These are phyloP conservation scores for Phalanger gymnotis DNA, from an alignment of 2,797 vertebrate genomes.

Conservation along the genomic window DNA sequence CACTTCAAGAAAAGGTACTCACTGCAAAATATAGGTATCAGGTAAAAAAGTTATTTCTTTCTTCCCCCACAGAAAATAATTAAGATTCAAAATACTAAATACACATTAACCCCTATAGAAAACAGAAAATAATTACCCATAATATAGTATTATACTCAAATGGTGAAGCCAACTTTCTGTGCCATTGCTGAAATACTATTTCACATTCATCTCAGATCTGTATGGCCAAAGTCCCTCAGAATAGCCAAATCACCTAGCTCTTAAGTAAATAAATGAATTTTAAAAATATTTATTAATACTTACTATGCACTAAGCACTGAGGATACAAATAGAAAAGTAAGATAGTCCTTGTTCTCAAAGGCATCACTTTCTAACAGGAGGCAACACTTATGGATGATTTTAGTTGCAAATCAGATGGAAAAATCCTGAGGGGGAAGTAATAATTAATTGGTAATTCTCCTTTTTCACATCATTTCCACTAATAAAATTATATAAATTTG, in stretches of 20 bases:
- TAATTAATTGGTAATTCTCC: not conserved
- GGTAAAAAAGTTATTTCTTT: not conserved
- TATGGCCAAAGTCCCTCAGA: not conserved
- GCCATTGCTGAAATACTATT: not conserved
- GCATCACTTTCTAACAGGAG: not conserved
- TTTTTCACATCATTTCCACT: not conserved
- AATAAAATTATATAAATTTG: not conserved
- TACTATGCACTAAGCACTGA: not conserved
- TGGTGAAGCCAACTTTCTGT: not conserved
- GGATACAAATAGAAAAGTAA: not conserved
- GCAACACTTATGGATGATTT: not conserved
- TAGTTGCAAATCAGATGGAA: not conserved
- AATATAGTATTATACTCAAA: not conserved
- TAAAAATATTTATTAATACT: not conserved
- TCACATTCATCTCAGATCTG: not conserved
- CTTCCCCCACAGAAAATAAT: not conserved
- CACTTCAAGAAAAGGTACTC: not conserved
- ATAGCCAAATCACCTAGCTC: not conserved
- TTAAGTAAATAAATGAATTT: not conserved
- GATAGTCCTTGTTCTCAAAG: not conserved
- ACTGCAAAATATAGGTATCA: not conserved
- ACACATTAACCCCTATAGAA: not conserved
- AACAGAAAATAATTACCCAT: not conserved
- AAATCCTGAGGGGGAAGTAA: not conserved
- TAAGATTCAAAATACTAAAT: not conserved